Conservation (phyloP, 2,888 invertebrate genomes). For the Trichopoda pennipes region DNA sequence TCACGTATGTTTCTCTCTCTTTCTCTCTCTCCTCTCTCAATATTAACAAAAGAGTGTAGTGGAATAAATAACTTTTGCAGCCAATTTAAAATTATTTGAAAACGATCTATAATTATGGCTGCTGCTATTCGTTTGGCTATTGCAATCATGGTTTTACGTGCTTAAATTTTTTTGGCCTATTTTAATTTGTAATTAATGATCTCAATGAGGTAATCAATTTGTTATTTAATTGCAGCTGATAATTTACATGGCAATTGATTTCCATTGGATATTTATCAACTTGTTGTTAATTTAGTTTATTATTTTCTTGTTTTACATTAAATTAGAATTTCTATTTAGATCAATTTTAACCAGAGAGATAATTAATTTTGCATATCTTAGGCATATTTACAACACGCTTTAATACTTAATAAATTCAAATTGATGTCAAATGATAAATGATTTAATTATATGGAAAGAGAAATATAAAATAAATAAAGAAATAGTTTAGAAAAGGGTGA, state of each 20-base stretch:
- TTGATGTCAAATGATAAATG: conserved; percentile 55
- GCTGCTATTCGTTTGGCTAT: not conserved
- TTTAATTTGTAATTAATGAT: conserved; percentile 75
- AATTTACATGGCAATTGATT: conserved; percentile 78
- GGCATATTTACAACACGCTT: conserved; percentile 41
- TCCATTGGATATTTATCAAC: conserved; percentile 71
- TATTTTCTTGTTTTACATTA: conserved; percentile 36
- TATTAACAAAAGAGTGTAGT: conserved; percentile 48
- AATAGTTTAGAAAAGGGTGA: conserved; percentile 16
- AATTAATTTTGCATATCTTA: conserved; percentile 53
- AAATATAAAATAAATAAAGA: conserved; percentile 24
- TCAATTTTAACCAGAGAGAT: conserved; percentile 46
- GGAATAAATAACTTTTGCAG: conserved; percentile 61
- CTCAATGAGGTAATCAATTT: conserved; percentile 78
- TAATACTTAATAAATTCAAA: conserved; percentile 51
- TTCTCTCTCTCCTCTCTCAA: not conserved
- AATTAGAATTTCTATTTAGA: conserved; percentile 60
- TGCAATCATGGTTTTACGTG: conserved; percentile 43
- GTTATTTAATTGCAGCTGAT: conserved; percentile 75
- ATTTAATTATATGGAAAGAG: conserved; percentile 41
- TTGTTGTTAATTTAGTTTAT: conserved; percentile 42
- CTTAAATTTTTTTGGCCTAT: conserved; percentile 37
- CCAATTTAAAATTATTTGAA: conserved; percentile 51
- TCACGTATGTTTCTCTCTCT: not conserved
- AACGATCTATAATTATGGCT: conserved; percentile 10